phyloP scores from a whole-genome alignment of 2,797 vertebrate genomes.

The Characodon lateralis region DNA sequence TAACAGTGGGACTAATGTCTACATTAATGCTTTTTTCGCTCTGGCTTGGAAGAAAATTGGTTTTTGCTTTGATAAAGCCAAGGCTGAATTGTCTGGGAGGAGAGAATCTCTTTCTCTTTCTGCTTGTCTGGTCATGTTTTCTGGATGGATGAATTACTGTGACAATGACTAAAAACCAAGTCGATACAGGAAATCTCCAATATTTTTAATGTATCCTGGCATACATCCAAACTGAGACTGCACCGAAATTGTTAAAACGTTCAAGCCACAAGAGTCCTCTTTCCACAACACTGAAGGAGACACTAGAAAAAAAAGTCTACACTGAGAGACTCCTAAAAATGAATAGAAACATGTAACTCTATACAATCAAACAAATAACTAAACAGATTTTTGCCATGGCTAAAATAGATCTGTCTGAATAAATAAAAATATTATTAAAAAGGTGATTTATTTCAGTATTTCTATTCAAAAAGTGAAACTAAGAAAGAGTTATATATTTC shows the following conservation, averaged over 20 bases:
- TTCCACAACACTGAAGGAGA: neutral
- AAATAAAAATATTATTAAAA: neutral
- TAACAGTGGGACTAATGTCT: neutral
- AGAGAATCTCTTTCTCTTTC: neutral
- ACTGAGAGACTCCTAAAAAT: neutral
- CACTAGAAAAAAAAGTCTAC: neutral
- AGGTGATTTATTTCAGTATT: neutral
- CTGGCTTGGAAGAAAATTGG: neutral
- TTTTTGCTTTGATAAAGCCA: neutral
- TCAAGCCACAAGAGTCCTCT: neutral
- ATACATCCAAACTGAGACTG: slow-evolving; percentile 2
- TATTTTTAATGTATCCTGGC: slow-evolving; percentile 22
- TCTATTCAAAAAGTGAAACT: neutral
- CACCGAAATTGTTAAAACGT: neutral
- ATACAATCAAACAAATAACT: neutral
- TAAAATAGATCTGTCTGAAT: neutral
- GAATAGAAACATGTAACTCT: neutral
- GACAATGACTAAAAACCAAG: slow-evolving; percentile 31
- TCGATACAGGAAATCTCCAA: slow-evolving; percentile 17
- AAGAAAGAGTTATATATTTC: neutral
- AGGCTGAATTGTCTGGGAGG: neutral
- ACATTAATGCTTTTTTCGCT: neutral
- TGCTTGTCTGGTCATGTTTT: slow-evolving; percentile 5
- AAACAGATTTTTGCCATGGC: neutral
- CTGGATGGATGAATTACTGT: slow-evolving; percentile 11